Conservation (phyloP, 2,797 vertebrate genomes). For the Acanthiza pusilla region DNA sequence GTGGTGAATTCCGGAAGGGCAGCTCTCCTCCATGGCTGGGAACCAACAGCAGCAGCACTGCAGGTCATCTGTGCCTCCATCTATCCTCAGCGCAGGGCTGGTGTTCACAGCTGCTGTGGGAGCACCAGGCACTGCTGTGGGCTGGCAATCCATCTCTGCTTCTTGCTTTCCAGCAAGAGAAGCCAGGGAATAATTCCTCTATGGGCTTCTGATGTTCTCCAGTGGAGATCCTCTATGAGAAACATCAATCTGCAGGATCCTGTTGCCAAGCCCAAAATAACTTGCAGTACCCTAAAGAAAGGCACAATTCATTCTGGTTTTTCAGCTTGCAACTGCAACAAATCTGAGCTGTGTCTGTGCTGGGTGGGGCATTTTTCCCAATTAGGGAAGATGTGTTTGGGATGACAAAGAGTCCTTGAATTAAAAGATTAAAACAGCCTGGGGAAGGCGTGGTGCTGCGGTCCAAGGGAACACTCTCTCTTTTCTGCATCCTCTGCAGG, state of each 20-base stretch:
- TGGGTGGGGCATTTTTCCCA: not conserved
- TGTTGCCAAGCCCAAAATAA: not conserved
- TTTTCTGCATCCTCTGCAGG: slow-evolving; percentile 72
- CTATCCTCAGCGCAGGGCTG: not conserved
- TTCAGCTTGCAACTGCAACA: not conserved
- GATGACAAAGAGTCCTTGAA: not conserved
- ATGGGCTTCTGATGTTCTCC: not conserved
- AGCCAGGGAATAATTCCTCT: not conserved
- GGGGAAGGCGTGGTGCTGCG: not conserved
- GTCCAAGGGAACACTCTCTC: not conserved
- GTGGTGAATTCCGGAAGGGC: slow-evolving; percentile 34
- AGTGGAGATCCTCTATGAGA: not conserved
- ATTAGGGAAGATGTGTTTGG: not conserved
- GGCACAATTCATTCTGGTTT: not conserved
- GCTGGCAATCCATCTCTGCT: not conserved
- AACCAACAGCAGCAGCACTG: not conserved
- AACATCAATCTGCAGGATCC: not conserved
- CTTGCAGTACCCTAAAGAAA: not conserved
- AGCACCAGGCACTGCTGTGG: not conserved
- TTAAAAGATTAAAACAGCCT: not conserved
- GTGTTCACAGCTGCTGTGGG: not conserved
- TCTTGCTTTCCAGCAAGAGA: not conserved
- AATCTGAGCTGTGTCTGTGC: not conserved
- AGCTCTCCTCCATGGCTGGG: slow-evolving; percentile 9
- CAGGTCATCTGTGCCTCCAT: slow-evolving; percentile 13